Conservation (phyloP, 2,888 invertebrate genomes). For the Tryphoninae sp. region DNA sequence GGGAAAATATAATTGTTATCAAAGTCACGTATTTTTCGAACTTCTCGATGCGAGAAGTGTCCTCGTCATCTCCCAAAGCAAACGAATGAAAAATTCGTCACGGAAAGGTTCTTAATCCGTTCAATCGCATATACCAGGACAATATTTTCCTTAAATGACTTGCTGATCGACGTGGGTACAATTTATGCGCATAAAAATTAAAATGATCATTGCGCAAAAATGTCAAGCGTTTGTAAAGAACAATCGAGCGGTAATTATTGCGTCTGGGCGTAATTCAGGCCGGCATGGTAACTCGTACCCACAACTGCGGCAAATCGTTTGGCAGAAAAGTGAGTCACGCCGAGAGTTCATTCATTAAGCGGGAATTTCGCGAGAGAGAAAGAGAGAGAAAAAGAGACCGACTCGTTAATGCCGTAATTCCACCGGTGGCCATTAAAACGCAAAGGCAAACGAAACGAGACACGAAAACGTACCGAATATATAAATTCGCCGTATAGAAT, state of each 20-base stretch:
- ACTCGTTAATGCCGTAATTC: conserved; percentile 74
- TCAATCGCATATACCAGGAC: neutral
- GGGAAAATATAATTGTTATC: conserved; percentile 31
- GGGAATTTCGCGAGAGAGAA: conserved; percentile 63
- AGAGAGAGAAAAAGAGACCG: conserved; percentile 55
- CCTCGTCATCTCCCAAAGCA: conserved; percentile 38
- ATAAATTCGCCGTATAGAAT: conserved; percentile 16
- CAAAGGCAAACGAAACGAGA: conserved; percentile 66
- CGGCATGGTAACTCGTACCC: neutral
- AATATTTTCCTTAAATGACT: neutral
- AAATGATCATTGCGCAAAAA: no score
- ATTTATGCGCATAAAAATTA: no score
- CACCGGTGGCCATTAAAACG: conserved; percentile 66
- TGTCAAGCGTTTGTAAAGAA: no score
- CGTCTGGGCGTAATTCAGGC: neutral
- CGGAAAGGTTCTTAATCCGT: conserved; percentile 9
- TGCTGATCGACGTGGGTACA: no score
- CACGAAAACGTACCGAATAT: conserved; percentile 50
- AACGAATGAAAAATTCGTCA: conserved; percentile 23
- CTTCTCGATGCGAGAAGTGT: conserved; percentile 3
- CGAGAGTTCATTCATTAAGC: conserved; percentile 70
- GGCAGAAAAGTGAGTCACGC: conserved; percentile 64
- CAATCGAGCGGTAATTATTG: no score
- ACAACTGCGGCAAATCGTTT: conserved; percentile 57
- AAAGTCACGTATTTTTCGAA: conserved; percentile 50